These are phyloP conservation scores for Dermolepida albohirtum DNA, from an alignment of 2,888 invertebrate species.

Conservation along the genomic window DNA sequence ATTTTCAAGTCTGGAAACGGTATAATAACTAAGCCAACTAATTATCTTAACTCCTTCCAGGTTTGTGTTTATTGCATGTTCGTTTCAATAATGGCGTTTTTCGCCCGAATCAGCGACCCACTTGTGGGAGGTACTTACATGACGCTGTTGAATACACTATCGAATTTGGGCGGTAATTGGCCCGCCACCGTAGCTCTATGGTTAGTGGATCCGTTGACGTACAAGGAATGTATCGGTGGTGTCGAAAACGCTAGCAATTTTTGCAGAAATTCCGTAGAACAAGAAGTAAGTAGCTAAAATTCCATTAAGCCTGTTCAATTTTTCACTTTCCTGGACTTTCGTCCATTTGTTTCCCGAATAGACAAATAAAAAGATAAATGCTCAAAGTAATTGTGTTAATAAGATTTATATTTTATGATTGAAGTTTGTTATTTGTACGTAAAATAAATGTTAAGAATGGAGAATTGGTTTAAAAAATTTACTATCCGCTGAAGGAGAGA, in stretches of 20 bases:
- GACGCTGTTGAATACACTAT: slow-evolving; percentile 96
- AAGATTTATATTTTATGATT: no score
- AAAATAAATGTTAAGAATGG: no score
- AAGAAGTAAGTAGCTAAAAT: slow-evolving; percentile 69
- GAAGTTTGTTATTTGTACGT: no score
- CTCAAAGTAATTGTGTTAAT: no score
- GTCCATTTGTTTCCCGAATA: no score
- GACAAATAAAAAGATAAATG: no score
- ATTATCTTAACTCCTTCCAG: slow-evolving; percentile 64
- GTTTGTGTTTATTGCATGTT: slow-evolving; percentile 96
- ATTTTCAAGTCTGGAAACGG: no score
- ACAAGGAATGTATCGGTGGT: slow-evolving; percentile 74
- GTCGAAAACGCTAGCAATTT: slow-evolving; percentile 67
- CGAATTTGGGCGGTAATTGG: slow-evolving; percentile 99
- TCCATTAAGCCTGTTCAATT: no score
- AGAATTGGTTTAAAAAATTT: no score
- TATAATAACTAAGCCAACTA: no score
- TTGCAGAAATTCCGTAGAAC: slow-evolving; percentile 73
- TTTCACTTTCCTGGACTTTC: no score
- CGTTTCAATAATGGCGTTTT: slow-evolving; percentile 97
- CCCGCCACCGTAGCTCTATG: slow-evolving; percentile 91
- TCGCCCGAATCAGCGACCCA: slow-evolving; percentile 96
- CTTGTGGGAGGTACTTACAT: slow-evolving; percentile 98
- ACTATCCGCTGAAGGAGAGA: no score
- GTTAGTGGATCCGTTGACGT: slow-evolving; percentile 90